Evolutionary conservation across 1,140 invertebrate species (phyloP), one percentile per base, ranked within the genome.

Genomic region (Dinoponera quadriceps): DNA sequence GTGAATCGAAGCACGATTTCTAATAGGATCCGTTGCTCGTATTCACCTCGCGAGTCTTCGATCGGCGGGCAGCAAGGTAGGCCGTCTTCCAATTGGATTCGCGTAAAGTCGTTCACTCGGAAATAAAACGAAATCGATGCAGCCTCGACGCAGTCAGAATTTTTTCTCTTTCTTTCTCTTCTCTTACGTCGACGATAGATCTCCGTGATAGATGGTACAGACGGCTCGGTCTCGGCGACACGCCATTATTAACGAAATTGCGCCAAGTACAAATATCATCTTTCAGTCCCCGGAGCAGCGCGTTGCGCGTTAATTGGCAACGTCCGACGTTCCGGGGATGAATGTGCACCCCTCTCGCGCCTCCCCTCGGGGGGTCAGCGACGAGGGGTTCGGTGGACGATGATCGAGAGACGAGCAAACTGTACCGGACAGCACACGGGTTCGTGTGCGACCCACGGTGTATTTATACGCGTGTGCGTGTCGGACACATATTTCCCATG

Each of bases 371-470:
- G 27, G 80, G 72, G 48, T 57, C 69, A 62, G 59, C 27, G 18
- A 20, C 59, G 60, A 65, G 72, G 81, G 84, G 49, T 63, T 69
- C 49, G 51, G 71, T 62, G 29, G 82, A 81, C 59, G 85, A 85
- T 86, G 85, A 86, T 86, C 75, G 85, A 86, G 85, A 86, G 82
- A 63, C 75, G 72, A 77, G 85, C 85, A 84, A 84, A 78, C 85
- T 81, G 49, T 65, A 82, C 57, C 7, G 60, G 81, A 84, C 54
- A 80, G 60, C 33, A 65, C 62, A 25, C 38, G 25, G 38, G 18
- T 80, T 78, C 20, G 29, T 57, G 62, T 80, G 38, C 38, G 75
- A 65, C 38, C 65, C 71, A 44, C 44, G 29, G 49, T 75, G 29
- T 49, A 80, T 82, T 77, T 57, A 29, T 44, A 60, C 60, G 51